Base-by-base conservation (phyloP, 1,140 invertebrate species). In the Lepidurus packardi region DNA sequence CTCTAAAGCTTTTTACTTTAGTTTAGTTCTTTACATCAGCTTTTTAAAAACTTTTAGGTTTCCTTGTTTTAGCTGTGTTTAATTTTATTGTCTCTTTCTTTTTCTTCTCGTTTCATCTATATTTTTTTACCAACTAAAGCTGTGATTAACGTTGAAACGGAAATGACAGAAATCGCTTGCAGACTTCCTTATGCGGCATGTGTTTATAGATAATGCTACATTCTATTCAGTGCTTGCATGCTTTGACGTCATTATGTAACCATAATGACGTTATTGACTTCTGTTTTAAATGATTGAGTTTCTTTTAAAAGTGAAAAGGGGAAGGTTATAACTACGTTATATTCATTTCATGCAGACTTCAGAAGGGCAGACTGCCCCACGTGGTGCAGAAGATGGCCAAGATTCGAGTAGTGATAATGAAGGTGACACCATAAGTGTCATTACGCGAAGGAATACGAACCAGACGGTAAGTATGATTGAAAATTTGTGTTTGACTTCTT, bases 321-420 rank as follows among this genome's bases (percentile, higher is more conserved):
- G 21, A 74, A 25, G 21, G 21, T 13, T 13, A 6, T 42, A 11
- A 42, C 10, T 4, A 16, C 53, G 6, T 11, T 9, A 43, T 47
- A 34, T n/a, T 24, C 1, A 77, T 44, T 73, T 41, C 25, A 73
- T 73, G 34, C 43, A 80, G 80, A 75, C 78, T 43, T 80, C 80
- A 47, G 80, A 79, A 43, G 80, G 80, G 73, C 74, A 78, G 10
- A 78, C 74, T 21, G 43, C 79, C 53, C 41, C 75, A 41, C 79
- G 79, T 24, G 78, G 74, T 7, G 74, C 76, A 13, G 83, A 85
- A 79, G 82, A 82, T 45, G 82, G 80, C 10, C 82, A 83, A n/a
- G 82, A 84, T 65, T 84, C 84, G 9, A 83, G 83, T 76, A 84
- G 83, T 81, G 84, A 85, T 41, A 81, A 81, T 65, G 85, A 85